These are phyloP conservation scores for Aplidium turbinatum DNA, from an alignment of 23 tunicate species.

Conservation along the genomic window DNA sequence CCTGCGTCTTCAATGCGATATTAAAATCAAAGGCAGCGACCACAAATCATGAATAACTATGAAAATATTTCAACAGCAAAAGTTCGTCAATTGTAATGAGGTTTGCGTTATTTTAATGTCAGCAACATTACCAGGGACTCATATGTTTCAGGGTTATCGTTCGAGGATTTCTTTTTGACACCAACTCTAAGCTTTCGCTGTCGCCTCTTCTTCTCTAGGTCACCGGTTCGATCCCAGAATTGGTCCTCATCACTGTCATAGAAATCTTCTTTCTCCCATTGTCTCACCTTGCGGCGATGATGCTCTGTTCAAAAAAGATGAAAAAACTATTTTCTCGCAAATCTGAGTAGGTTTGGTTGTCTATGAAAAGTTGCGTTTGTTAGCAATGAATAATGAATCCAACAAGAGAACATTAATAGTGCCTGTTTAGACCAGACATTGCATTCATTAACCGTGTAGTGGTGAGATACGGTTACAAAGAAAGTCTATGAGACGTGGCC, in stretches of 20 bases:
- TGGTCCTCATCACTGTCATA: constrained; percentile 96
- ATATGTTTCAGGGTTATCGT: constrained; percentile 59
- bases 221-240: constrained; percentile 87
- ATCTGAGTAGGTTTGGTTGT: too few species aligned
- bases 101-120: not conserved
- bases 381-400: too few species aligned
- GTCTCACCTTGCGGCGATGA: constrained; percentile 52
- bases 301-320: constrained; percentile 38
- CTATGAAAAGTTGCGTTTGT: too few species aligned
- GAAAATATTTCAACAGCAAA: not conserved
- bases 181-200: constrained; percentile 55
- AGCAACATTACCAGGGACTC: constrained; percentile 48
- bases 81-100: too few species aligned
- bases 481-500: too few species aligned
- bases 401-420: too few species aligned
- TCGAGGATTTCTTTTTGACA: constrained; percentile 11
- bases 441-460: too few species aligned
- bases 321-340: too few species aligned
- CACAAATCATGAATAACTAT: not conserved
- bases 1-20: too few species aligned
- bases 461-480: too few species aligned
- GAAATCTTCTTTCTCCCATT: constrained; percentile 93
- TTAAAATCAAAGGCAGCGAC: not conserved
- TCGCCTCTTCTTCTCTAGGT: constrained; percentile 69
- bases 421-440: too few species aligned